Base-by-base conservation (phyloP, 2,888 invertebrate genomes). In the Sclerodermus sp. region DNA sequence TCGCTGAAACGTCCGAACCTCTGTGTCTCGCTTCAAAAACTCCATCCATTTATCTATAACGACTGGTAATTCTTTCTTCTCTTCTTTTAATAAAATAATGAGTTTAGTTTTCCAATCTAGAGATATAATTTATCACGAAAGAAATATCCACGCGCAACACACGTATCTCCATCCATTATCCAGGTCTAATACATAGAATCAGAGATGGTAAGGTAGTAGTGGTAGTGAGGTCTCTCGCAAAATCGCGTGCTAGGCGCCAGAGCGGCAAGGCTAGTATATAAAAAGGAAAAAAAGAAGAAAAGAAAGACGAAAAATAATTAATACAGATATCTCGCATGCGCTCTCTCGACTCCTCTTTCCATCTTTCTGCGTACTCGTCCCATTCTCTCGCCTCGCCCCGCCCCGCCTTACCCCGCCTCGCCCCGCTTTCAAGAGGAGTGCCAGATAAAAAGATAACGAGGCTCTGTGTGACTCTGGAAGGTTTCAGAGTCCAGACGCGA, bases 261-360 rank as follows among this genome's bases (percentile, higher is more conserved):
- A 23, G 52, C 44, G 52, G 52, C 52, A 45, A 49, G 55, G 47
- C 51, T 23, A 46, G 45, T 52, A 54, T 64, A 65, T 58, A 60
- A 62, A 58, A 64, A 65, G 64, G 66, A 57, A 64, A 66, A 67
- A 45, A 53, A 54, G 64, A 65, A 60, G 60, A 62, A 58, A 64
- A 65, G 64, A 66, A 57, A 64, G 66, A 67, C 65, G 63, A 70
- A 70, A 73, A 73, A 73, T 73, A 73, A 73, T 73, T 73, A 73
- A 73, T 73, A 72, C 66, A 63, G 66, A 63, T 66, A 68, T 71
- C 71, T 71, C 68, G 62, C 68, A 66, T 67, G 63, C 68, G 60
- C 60, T 51, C 49, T 53, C 52, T 51, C 55, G 57, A 39, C 57
- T 54, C 49, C 40, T 51, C 50, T 49, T 51, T 48, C 51, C 46